Conservation (phyloP, 2,888 invertebrate genomes). For the Eilema depressum region DNA sequence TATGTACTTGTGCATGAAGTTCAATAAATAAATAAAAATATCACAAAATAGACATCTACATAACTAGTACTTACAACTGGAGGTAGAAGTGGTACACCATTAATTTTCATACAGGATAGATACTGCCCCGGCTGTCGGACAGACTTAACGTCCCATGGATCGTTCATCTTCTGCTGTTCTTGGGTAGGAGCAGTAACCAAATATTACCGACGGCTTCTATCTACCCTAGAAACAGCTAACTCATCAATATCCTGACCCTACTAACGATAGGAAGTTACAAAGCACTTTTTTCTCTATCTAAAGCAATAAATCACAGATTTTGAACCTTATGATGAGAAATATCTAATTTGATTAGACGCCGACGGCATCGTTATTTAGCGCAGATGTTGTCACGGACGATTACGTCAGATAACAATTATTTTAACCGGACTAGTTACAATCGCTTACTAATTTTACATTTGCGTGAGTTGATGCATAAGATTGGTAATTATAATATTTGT, state of each 20-base stretch:
- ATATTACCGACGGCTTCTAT: conserved; percentile 17
- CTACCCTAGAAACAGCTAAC: conserved; percentile 27
- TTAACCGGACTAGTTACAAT: conserved; percentile 32
- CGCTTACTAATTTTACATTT: conserved; percentile 23
- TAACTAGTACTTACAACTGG: conserved; percentile 89
- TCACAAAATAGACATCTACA: neutral
- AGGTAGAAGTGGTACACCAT: conserved; percentile 91
- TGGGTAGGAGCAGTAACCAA: conserved; percentile 26
- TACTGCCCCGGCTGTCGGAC: conserved; percentile 81
- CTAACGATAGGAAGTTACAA: conserved; percentile 43
- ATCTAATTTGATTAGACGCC: conserved; percentile 64
- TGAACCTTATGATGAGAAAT: conserved; percentile 56
- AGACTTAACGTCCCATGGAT: conserved; percentile 83
- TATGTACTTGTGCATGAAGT: too few relatives aligned
- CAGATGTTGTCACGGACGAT: conserved; percentile 79
- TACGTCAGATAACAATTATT: conserved; percentile 76
- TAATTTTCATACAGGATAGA: conserved; percentile 91
- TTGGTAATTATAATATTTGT: conserved; percentile 21
- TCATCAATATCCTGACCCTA: conserved; percentile 39
- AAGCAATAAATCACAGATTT: conserved; percentile 40
- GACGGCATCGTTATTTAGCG: conserved; percentile 59
- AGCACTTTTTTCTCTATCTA: conserved; percentile 55
- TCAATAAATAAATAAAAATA: too few relatives aligned
- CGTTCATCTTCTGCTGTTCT: conserved; percentile 73
- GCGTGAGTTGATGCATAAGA: conserved; percentile 15